Conservation (phyloP, 2,888 invertebrate genomes). For the Drosophila parthenogenetica region DNA sequence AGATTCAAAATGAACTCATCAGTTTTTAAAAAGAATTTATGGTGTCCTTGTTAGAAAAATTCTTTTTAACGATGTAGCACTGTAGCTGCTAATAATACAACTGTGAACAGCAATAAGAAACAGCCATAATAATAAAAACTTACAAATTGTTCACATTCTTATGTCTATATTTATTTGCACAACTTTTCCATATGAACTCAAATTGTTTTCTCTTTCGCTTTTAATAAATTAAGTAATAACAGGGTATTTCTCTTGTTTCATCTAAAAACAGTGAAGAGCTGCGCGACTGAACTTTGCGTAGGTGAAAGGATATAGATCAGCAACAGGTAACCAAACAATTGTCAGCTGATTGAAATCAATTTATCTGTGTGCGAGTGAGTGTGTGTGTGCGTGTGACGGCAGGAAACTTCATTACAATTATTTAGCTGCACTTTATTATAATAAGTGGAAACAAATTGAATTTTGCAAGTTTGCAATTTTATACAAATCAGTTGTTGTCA, state of each 20-base stretch:
- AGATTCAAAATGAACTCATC: too few species aligned
- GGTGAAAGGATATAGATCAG: conserved; percentile 15
- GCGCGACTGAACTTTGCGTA: too few species aligned
- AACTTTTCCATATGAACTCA: not conserved
- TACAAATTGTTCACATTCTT: conserved; percentile 34
- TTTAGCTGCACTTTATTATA: not conserved
- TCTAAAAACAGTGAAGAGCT: too few species aligned
- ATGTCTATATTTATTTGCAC: conserved; percentile 13
- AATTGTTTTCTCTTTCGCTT: conserved; percentile 2
- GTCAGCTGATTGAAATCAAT: not conserved
- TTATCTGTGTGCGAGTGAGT: not conserved
- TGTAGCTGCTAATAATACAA: not conserved
- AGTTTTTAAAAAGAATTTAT: too few species aligned
- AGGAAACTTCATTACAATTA: not conserved
- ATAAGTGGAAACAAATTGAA: not conserved
- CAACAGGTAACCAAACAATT: conserved; percentile 37
- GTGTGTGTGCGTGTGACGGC: not conserved
- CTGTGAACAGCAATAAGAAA: not conserved
- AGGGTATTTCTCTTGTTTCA: conserved; percentile 4
- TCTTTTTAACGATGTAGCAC: too few species aligned
- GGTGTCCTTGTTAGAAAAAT: too few species aligned
- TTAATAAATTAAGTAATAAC: not conserved
- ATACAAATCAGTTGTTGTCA: conserved; percentile 7
- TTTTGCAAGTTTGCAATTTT: not conserved
- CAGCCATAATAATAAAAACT: not conserved